Percentiles rank a stretch among this genome's conserved stretches.
These are phyloP conservation scores for Uria aalge DNA, from an alignment of 2,113 vertebrate genomes.

Conservation along the genomic window DNA sequence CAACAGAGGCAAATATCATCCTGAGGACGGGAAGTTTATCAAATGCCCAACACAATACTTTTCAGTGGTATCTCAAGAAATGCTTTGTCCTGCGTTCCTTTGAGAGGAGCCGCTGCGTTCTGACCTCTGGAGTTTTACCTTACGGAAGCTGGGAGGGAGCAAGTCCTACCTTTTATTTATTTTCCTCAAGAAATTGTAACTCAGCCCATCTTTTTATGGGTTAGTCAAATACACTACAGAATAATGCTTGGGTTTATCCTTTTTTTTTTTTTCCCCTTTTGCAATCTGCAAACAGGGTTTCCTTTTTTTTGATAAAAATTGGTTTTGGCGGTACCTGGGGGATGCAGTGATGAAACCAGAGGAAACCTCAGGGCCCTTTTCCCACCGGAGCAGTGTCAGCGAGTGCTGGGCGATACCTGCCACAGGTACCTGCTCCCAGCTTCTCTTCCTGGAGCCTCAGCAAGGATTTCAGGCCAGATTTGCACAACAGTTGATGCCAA, in stretches of 20 bases:
- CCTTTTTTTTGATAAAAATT: neutral
- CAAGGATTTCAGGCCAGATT: neutral
- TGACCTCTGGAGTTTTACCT: neutral
- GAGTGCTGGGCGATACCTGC: neutral
- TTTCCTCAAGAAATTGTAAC: neutral
- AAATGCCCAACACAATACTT: neutral
- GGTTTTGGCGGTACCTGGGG: neutral
- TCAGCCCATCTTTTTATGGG: neutral
- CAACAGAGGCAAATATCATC: neutral
- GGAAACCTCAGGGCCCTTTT: neutral
- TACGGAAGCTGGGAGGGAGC: neutral
- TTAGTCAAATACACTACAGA: neutral
- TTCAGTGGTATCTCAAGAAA: neutral
- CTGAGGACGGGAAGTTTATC: neutral
- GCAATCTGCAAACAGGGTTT: neutral
- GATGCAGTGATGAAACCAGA: neutral
- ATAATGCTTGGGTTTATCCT: neutral
- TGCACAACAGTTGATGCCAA: neutral
- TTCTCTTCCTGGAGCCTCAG: neutral
- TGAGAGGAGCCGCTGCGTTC: neutral
- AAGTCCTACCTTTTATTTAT: neutral
- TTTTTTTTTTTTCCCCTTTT: neutral
- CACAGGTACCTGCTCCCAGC: neutral
- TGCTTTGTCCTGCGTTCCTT: neutral
- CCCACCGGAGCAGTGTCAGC: neutral